Conservation (phyloP, 1,140 invertebrate genomes). For the Drosophila insularis region DNA sequence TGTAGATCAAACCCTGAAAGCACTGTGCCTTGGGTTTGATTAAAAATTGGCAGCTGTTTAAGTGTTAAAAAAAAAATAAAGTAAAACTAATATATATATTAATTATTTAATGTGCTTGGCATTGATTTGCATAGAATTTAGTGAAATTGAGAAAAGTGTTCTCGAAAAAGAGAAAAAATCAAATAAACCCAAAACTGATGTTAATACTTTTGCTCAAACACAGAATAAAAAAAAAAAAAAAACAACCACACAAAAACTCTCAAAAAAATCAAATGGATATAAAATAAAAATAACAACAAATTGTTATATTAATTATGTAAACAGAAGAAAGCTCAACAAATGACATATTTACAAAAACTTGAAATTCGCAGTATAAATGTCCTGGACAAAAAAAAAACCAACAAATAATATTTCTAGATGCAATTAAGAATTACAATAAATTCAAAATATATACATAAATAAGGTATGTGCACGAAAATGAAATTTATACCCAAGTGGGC, state of each 20-base stretch:
- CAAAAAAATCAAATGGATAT: not conserved
- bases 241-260: not conserved
- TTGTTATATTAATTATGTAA: not conserved
- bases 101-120: slow-evolving; percentile 64
- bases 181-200: not conserved
- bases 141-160: slow-evolving; percentile 22
- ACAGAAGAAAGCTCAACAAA: not conserved
- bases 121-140: slow-evolving; percentile 64
- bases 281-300: not conserved
- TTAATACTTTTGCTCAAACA: slow-evolving; percentile 1
- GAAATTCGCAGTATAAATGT: slow-evolving; percentile 8
- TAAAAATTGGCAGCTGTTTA: slow-evolving; percentile 28
- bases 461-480: not conserved
- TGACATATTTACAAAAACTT: not conserved
- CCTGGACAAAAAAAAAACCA: not conserved
- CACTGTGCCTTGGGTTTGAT: slow-evolving; percentile 21
- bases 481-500: not conserved
- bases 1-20: slow-evolving; percentile 37
- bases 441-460: not conserved
- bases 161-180: not conserved
- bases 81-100: slow-evolving; percentile 22
- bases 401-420: not conserved
- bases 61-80: slow-evolving; percentile 10
- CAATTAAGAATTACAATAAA: not conserved
- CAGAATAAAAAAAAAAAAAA: no score